Evolutionary conservation across 2,113 vertebrate genomes (phyloP), one percentile per base, ranked within the genome.

Genomic region (Fulica atra): DNA sequence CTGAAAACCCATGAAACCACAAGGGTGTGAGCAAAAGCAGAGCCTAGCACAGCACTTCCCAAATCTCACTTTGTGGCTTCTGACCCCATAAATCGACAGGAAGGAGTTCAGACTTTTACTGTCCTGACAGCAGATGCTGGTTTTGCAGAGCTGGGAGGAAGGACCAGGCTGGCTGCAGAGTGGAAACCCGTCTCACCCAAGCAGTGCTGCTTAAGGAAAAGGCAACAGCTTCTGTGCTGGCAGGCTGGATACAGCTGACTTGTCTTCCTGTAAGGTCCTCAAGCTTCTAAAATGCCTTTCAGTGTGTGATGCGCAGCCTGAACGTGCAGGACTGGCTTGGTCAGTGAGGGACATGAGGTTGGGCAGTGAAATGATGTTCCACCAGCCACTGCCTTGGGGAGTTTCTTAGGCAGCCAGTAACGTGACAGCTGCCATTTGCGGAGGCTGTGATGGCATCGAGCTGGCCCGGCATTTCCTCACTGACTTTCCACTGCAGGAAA

Each of bases 311-410:
- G 31, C 0, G 7, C 42, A 77, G 63, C 25, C 74, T 59, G 25
- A 76, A 40, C 25, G 46, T 5, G n/a, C 18, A 69, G 36, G 18
- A 71, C n/a, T 53, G 35, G 24, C 23, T 9, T 60, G 24, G 48
- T 8, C 2, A 5, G 1, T 10, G 11, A 7, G 13, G 35, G 4
- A 24, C 63, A 61, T 0, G 11, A 85, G n/a, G 68, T 16, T 16
- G 31, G 81, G 40, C 51, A 59, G 56, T 63, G 38, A 85, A 81
- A 2, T 73, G 57, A 81, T 11, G n/a, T 44, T 94, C 63, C 2
- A 44, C 70, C 76, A 66, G 1, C 20, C 2, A 2, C 44, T 73
- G 68, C 71, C 64, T 84, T 25, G 25, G 38, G 23, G 63, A 85
- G 26, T 7, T 91, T 42, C 51, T 71, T 8, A 88, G 38, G 65